Evolutionary conservation across 2,797 vertebrate species (phyloP), one percentile per base, ranked within the genome.

Genomic region (Cynodonichthys magdalenae): DNA sequence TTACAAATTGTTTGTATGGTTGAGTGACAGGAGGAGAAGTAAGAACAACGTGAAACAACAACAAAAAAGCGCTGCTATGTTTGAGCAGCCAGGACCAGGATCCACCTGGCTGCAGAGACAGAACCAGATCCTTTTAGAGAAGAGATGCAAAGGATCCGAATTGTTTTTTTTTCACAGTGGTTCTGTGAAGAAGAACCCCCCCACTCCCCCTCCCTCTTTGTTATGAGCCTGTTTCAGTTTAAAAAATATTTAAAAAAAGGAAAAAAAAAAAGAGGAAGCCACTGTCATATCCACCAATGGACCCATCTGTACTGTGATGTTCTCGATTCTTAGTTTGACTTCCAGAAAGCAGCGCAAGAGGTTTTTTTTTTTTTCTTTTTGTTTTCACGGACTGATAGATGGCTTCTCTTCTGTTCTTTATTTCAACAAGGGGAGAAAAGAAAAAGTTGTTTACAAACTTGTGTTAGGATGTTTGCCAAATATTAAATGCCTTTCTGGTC

Each of bases 1-100:
- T 87, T 86, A 84, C 71, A 83, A 75, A 55, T n/a, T 53, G 46
- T 50, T 67, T 48, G 79, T 36, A 71, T 20, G 74, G 36, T 72
- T 63, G 64, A 59, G 65, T 74, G 64, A 82, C 41, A 31, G 74
- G 65, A 68, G 64, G 81, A 85, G 79, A 77, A 86, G 76, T 89
- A 89, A 92, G 89, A 84, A 82, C 24, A 24, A 24, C 24, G 3
- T 3, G 3, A 24, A 24, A 24, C 24, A 81, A 34, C 58, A 34
- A 63, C 69, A 79, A 75, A 68, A 92, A 90, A 93, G 93, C 94
- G 94, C 95, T 96, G 95, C 95, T 96, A 90, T 94, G 84, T 86
- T 50, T 75, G 66, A 85, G 77, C 89, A 93, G 92, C 93, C 94
- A 84, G 90, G 76, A 92, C 94, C 92, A 87, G 93, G 94, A 95